These are phyloP conservation scores for Thyatira batis DNA, from an alignment of 2,888 invertebrate genomes.

Conservation along the genomic window DNA sequence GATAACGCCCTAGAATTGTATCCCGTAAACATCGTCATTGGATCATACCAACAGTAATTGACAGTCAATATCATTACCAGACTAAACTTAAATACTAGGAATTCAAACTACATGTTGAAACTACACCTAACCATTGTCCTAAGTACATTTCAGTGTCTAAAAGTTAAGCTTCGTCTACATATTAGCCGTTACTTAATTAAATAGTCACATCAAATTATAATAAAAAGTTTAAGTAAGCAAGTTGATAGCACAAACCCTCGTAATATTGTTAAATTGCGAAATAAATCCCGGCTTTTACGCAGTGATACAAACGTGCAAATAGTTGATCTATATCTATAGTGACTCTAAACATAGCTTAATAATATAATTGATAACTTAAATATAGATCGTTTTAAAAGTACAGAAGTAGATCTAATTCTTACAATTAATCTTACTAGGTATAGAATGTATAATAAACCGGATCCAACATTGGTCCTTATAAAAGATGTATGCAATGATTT, in stretches of 20 bases:
- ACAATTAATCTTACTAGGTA: not conserved
- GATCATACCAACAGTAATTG: not conserved
- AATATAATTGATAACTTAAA: not conserved
- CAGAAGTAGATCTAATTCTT: not conserved
- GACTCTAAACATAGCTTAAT: not conserved
- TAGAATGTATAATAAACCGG: not conserved
- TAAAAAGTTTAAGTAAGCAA: slow-evolving; percentile 30
- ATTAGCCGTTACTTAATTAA: slow-evolving; percentile 11
- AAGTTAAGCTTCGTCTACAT: slow-evolving; percentile 8
- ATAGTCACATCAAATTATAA: slow-evolving; percentile 20
- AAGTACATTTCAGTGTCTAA: slow-evolving; percentile 34
- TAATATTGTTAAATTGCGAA: slow-evolving; percentile 39
- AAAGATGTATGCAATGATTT: not conserved
- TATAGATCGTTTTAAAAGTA: not conserved
- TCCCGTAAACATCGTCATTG: not conserved
- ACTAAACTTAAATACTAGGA: slow-evolving; percentile 15
- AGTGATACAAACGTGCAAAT: slow-evolving; percentile 3
- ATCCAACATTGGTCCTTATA: not conserved
- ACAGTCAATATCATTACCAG: slow-evolving; percentile 6
- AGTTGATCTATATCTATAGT: no score
- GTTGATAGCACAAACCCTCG: slow-evolving; percentile 24
- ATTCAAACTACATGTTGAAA: slow-evolving; percentile 8
- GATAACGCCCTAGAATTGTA: not conserved
- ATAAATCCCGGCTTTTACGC: slow-evolving; percentile 39
- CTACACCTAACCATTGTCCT: slow-evolving; percentile 17